Evolutionary conservation across 2,113 vertebrate genomes (phyloP), one percentile per base, ranked within the genome.

Genomic region (Spilogale gracilis): DNA sequence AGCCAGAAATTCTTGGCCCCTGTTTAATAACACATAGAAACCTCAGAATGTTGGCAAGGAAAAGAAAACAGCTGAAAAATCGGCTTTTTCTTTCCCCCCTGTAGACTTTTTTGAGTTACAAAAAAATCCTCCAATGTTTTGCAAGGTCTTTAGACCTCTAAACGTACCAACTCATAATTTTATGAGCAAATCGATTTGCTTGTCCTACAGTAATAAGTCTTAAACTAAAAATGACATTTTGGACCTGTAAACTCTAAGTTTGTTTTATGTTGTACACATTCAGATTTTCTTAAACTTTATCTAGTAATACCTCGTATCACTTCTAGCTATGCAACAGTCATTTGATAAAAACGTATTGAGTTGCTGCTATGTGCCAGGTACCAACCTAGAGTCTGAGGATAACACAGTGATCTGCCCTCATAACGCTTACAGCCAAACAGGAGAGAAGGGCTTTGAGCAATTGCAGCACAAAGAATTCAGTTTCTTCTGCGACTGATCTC

Each of bases 1-100:
- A 94, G 92, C 87, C 97, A 92, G 74, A 52, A 58, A 92, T 81
- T 96, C 79, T 94, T 97, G 96, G 95, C 83, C 32, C 45, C 16
- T 10, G 79, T 67, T 94, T 94, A 81, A 92, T 7, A 93, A 73
- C 81, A 78, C 14, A 6, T 27, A 95, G 95, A 96, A 94, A 89
- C 94, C 95, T 97, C 92, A 92, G 90, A 74, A 83, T 86, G 52
- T 74, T 82, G 90, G 69, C 32, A 92, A 21, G 86, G 45, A 92
- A 98, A 97, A 79, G 93, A 94, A 97, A 98, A 97, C 82, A 98
- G 54, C 65, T 76, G n/a, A 96, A 97, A 97, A 95, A 80, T 86
- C 83, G 45, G 43, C 73, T 95, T 90, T 96, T 95, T 93, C 92
- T 92, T 95, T 94, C 60, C 89, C 85, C 60, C 45, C 78, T 65